Evolutionary conservation across 92 coral and sea anemone genomes (phyloP).

Genomic region (Parazoanthus swiftii): DNA sequence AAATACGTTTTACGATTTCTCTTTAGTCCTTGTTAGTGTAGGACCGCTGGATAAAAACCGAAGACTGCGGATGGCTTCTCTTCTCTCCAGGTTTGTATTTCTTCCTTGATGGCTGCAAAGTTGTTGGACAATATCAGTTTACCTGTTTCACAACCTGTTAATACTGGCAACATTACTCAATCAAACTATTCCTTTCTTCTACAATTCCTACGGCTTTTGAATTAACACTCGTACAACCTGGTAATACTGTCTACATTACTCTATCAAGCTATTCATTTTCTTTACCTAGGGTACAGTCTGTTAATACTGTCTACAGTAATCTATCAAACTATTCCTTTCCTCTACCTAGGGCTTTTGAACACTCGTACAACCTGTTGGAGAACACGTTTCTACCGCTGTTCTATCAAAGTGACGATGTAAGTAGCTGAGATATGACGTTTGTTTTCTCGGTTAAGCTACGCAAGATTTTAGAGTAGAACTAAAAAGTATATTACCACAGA

Average conservation of each 20-base stretch:
- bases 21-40: constrained; percentile 61
- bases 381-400: constrained; percentile 88
- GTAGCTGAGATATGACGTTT: not conserved
- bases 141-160: too few species aligned
- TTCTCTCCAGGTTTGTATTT: constrained; percentile 74
- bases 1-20: not conserved
- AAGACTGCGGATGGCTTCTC: constrained; percentile 85
- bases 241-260: too few species aligned
- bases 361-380: constrained; percentile 88
- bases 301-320: constrained; percentile 52
- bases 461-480: too few species aligned
- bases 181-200: not conserved
- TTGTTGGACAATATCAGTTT: not conserved
- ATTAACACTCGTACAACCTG: not conserved
- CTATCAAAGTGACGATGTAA: constrained; percentile 98
- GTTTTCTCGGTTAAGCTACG: too few species aligned
- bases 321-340: not conserved
- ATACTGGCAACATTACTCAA: too few species aligned
- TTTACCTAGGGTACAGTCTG: constrained; percentile 62
- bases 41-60: constrained; percentile 76
- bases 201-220: too few species aligned
- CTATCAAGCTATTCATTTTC: not conserved
- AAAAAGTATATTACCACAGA: too few species aligned
- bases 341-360: constrained; percentile 84
- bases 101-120: not conserved